These are phyloP conservation scores for Scaptomyza graminum DNA, from an alignment of 1,140 invertebrate species.

Conservation along the genomic window DNA sequence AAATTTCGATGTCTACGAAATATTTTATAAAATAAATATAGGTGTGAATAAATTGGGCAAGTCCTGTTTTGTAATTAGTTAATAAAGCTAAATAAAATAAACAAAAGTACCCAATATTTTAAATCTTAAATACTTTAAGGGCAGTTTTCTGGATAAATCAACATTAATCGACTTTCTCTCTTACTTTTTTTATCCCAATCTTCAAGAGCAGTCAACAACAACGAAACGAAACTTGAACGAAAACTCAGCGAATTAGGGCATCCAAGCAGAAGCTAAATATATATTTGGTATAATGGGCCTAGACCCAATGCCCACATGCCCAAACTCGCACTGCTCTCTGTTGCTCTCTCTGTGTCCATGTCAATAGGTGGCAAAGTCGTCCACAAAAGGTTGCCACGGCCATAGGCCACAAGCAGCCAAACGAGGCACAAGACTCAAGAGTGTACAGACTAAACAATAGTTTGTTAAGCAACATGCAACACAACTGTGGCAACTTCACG, in stretches of 20 bases:
- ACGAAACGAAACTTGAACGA: conserved; percentile 15
- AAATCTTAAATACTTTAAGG: too few relatives aligned
- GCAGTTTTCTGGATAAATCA: too few relatives aligned
- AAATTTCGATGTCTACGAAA: too few relatives aligned
- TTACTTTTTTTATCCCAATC: neutral
- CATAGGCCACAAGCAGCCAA: conserved; percentile 36
- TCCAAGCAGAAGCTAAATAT: conserved; percentile 63
- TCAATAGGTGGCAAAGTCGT: conserved; percentile 47
- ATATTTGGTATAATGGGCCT: conserved; percentile 58
- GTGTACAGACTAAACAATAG: conserved; percentile 49
- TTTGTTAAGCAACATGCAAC: conserved; percentile 51
- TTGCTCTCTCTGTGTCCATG: conserved; percentile 6
- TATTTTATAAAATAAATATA: too few relatives aligned
- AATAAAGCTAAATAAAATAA: too few relatives aligned
- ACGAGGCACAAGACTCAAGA: conserved; percentile 24
- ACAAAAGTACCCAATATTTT: too few relatives aligned
- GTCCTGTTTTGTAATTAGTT: too few relatives aligned
- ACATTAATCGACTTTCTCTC: too few relatives aligned
- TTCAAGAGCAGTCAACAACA: neutral
- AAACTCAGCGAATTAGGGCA: conserved; percentile 66
- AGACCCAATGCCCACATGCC: conserved; percentile 16
- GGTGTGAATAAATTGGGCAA: too few relatives aligned
- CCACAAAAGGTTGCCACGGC: conserved; percentile 47
- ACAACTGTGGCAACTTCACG: conserved; percentile 5
- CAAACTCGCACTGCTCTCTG: conserved; percentile 1